phyloP scores from a whole-genome alignment of 1,140 invertebrate genomes.

The Leptonema lineaticorne region DNA sequence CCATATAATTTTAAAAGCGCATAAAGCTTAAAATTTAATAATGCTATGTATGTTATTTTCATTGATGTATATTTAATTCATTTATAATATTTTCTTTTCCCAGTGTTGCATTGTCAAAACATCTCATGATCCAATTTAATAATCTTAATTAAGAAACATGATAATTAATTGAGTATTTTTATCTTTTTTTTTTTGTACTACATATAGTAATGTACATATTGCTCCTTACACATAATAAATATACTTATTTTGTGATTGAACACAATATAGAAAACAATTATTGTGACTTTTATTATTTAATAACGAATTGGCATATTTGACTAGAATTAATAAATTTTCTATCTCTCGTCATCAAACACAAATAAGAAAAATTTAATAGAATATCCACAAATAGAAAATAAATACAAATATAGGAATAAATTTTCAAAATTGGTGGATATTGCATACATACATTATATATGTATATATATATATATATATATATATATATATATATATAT shows the following conservation, averaged over 20 bases:
- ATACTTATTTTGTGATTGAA: neutral
- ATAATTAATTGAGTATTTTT: slow-evolving; percentile 30
- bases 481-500: no score
- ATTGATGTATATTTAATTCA: no score
- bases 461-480: no score
- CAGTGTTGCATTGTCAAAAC: slow-evolving; percentile 39
- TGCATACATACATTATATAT: no score
- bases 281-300: neutral
- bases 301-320: slow-evolving; percentile 2
- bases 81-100: no score
- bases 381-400: no score
- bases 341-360: no score
- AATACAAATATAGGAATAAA: no score
- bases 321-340: slow-evolving; percentile 3
- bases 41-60: slow-evolving; percentile 30
- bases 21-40: slow-evolving; percentile 29
- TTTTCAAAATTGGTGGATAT: no score
- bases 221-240: neutral
- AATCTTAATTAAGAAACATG: no score
- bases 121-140: neutral
- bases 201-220: neutral
- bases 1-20: slow-evolving; percentile 37
- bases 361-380: no score
- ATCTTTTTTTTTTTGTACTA: slow-evolving; percentile 11
- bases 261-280: neutral